Evolutionary conservation across 1,140 invertebrate species (phyloP), one percentile per base, ranked within the genome.

Genomic region (Spodoptera litura): DNA sequence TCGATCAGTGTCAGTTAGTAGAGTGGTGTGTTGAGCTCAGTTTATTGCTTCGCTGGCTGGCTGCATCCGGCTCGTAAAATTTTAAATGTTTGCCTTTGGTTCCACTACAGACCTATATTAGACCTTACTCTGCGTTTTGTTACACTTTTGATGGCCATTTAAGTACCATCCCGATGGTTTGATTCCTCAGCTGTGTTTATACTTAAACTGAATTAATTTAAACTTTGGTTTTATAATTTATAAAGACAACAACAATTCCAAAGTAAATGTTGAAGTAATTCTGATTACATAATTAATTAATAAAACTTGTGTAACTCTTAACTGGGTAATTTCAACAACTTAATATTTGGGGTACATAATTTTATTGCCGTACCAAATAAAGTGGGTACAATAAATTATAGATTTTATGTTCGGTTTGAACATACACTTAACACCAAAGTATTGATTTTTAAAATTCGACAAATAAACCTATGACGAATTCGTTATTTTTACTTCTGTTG

Each of bases 1-100:
- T 73, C 35, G 56, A 73, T 73, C 59, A 52, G 58, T 53, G 15
- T 61, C 71, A 74, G 71, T 31, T 27, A 44, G 53, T 38, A 15
- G 44, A 74, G 56, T 49, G 71, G 35, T 68, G 27, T 35, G 64
- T 58, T 56, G 27, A 68, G 20, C 52, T 4, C 51, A 31, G 51
- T 78, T 78, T 62, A 78, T 68, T 78, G 77, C 49, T 38, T 2
- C 71, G 15, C 56, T 61, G 55, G 27, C 61, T 38, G 51, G 20
- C 70, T 66, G 62, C 75, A 80, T 82, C 81, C 81, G 78, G 81
- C 68, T 78, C 78, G 71, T 80, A 78, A 82, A 79, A 78, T 78
- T 53, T 82, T 82, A 61, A 78, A 75, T 74, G 70, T 58, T 74
- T 79, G 72, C 49, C 77, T 71, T 75, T 71, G 74, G 66, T 79